Percentiles rank a stretch among this genome's conserved stretches.
phyloP scores from a whole-genome alignment of 2,888 invertebrate genomes.

The Poecilobothrus nobilitatus region DNA sequence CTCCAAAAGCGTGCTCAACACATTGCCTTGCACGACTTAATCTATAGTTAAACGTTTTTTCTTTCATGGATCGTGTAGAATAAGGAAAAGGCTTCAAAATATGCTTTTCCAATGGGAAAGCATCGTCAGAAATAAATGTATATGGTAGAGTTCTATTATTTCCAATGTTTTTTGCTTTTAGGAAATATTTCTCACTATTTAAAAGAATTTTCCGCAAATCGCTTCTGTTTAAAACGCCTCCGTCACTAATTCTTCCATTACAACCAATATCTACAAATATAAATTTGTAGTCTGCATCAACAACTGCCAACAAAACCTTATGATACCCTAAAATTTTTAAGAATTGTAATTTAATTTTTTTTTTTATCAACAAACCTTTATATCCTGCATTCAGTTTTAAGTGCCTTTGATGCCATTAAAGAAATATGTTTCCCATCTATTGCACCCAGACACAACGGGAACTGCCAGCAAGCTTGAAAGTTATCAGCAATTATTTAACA shows the following conservation, averaged over 20 bases:
- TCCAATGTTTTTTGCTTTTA: not conserved
- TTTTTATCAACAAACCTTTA: too few species aligned
- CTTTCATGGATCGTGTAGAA: constrained; percentile 7
- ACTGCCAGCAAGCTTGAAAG: too few species aligned
- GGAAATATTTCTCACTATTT: not conserved
- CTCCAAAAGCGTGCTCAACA: constrained; percentile 23
- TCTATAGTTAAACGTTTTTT: constrained; percentile 21
- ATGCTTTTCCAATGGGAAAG: constrained; percentile 17
- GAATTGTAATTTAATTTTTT: too few species aligned
- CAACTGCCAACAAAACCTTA: not conserved
- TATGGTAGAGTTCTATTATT: constrained; percentile 12
- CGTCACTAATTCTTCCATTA: not conserved
- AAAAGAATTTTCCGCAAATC: not conserved
- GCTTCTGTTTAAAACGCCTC: constrained; percentile 2
- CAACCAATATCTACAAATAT: not conserved
- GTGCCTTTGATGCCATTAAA: too few species aligned
- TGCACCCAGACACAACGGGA: too few species aligned
- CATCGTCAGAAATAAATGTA: constrained; percentile 15
- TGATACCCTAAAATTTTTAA: too few species aligned
- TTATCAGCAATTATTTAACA: too few species aligned
- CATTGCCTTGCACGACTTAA: constrained; percentile 22
- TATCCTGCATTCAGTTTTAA: too few species aligned
- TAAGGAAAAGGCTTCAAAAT: constrained; percentile 15
- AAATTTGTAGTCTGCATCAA: not conserved
- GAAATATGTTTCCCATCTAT: too few species aligned